Evolutionary conservation across 2,797 vertebrate species (phyloP).

Genomic region (Muscicapa striata): DNA sequence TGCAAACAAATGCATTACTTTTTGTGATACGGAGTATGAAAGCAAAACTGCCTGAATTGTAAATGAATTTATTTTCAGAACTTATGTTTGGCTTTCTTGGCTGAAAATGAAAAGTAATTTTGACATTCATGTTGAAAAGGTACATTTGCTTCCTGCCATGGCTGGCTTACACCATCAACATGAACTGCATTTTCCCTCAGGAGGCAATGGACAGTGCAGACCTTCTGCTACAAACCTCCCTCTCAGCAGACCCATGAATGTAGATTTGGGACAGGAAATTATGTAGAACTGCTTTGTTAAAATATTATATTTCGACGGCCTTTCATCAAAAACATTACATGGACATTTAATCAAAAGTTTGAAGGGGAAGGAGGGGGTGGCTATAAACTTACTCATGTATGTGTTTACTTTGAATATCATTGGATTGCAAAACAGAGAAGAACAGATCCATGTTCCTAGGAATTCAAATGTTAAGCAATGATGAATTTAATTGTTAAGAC

Average conservation of each 20-base stretch:
- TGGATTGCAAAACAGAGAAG: background rate
- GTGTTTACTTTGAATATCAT: background rate
- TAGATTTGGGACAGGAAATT: background rate
- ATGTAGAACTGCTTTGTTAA: background rate
- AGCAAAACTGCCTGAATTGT: background rate
- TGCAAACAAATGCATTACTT: background rate
- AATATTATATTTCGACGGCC: background rate
- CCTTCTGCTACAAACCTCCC: background rate
- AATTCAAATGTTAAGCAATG: background rate
- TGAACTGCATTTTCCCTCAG: background rate
- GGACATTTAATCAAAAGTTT: background rate
- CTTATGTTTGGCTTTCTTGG: constrained; percentile 8
- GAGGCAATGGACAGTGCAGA: background rate
- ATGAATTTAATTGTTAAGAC: background rate
- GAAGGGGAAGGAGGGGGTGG: background rate
- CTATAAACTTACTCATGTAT: background rate
- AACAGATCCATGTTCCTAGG: background rate
- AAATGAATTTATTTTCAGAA: constrained; percentile 45
- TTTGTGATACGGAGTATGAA: background rate
- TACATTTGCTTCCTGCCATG: background rate
- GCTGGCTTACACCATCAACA: background rate
- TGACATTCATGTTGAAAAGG: constrained; percentile 28
- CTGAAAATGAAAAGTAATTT: constrained; percentile 55
- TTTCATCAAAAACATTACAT: background rate
- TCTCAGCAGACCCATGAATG: background rate